Evolutionary conservation across 1,140 invertebrate species (phyloP).

Genomic region (Lepidurus packardi): DNA sequence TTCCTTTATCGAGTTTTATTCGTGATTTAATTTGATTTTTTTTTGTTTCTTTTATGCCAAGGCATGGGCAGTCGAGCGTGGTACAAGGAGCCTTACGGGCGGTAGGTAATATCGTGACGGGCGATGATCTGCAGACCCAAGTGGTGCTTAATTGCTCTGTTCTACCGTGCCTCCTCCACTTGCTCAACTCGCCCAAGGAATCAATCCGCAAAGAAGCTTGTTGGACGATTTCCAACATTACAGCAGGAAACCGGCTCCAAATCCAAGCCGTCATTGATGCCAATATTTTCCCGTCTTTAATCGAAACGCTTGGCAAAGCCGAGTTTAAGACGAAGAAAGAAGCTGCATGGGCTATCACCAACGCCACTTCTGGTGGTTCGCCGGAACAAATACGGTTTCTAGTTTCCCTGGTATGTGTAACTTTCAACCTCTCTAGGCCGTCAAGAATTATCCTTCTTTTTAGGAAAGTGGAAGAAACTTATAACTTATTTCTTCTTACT

Average conservation of each 20-base stretch:
- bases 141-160: slow-evolving; percentile 86
- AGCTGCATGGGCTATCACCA: slow-evolving; percentile 96
- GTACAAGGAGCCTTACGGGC: slow-evolving; percentile 91
- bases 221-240: slow-evolving; percentile 98
- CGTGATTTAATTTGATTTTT: background rate
- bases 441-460: slow-evolving; percentile 18
- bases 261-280: slow-evolving; percentile 93
- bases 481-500: slow-evolving; percentile 30
- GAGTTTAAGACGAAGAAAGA: slow-evolving; percentile 97
- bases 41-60: slow-evolving; percentile 44
- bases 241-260: slow-evolving; percentile 89
- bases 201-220: slow-evolving; percentile 91
- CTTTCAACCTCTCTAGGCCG: background rate
- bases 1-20: slow-evolving; percentile 20
- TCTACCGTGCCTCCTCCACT: slow-evolving; percentile 72
- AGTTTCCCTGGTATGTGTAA: slow-evolving; percentile 43
- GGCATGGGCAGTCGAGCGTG: slow-evolving; percentile 81
- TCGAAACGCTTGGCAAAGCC: slow-evolving; percentile 82
- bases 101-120: slow-evolving; percentile 96
- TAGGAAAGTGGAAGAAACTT: background rate
- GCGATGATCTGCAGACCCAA: slow-evolving; percentile 95
- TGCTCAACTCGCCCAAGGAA: slow-evolving; percentile 74
- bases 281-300: slow-evolving; percentile 86
- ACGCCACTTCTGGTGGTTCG: slow-evolving; percentile 91
- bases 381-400: slow-evolving; percentile 81